A percentile compares a stretch with the other conserved stretches of the same genome.
Conservation (phyloP, 2,888 invertebrate species). For the Dryadula phaetusa region DNA sequence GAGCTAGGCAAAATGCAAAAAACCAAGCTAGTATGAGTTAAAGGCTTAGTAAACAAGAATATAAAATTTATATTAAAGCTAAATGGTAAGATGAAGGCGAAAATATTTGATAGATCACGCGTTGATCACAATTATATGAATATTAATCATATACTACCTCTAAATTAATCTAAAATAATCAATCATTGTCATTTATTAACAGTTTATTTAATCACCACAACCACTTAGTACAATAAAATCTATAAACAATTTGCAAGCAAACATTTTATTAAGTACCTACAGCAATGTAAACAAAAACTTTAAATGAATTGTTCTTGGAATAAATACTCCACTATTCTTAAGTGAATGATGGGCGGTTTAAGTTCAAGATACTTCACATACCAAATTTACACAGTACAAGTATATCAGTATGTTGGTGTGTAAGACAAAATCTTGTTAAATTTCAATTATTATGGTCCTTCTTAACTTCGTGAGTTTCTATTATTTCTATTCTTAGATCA, state of each 20-base stretch:
- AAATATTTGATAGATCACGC: no score
- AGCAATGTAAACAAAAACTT: slow-evolving; percentile 9
- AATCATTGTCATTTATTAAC: neutral
- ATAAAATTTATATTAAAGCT: no score
- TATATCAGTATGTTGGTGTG: neutral
- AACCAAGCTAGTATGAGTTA: no score
- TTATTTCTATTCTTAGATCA: no score
- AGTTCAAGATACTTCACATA: neutral
- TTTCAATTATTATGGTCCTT: neutral
- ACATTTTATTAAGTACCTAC: neutral
- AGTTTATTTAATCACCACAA: neutral
- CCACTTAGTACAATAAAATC: neutral
- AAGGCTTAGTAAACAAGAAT: no score
- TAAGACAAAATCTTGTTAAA: neutral
- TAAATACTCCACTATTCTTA: slow-evolving; percentile 1
- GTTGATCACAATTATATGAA: neutral
- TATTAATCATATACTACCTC: neutral
- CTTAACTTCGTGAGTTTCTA: neutral
- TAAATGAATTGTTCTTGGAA: slow-evolving; percentile 4
- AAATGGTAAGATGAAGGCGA: no score
- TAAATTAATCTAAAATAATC: neutral
- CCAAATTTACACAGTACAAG: neutral
- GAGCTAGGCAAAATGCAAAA: no score
- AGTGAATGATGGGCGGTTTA: slow-evolving; percentile 1
- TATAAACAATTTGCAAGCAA: neutral